Conservation (phyloP, 2,888 invertebrate species). For the Volucella inanis region DNA sequence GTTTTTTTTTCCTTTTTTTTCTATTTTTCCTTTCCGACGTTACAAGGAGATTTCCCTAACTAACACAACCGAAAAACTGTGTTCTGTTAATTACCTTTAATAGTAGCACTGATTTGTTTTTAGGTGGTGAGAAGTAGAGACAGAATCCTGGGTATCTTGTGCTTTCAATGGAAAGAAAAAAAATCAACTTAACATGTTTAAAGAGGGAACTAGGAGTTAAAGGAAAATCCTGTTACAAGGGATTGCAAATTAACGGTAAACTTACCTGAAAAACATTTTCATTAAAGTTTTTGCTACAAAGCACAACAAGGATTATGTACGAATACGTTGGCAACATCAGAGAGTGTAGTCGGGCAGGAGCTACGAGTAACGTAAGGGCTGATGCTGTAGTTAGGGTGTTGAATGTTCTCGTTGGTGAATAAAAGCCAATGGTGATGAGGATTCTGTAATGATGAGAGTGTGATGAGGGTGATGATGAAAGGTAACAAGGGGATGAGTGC, state of each 20-base stretch:
- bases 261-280: slow-evolving; percentile 74
- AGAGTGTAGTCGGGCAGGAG: neutral
- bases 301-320: slow-evolving; percentile 65
- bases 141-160: slow-evolving; percentile 7
- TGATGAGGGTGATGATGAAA: slow-evolving; percentile 34
- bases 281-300: slow-evolving; percentile 65
- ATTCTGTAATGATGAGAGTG: neutral
- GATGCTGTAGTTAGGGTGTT: slow-evolving; percentile 41
- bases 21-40: neutral
- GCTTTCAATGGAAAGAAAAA: slow-evolving; percentile 9
- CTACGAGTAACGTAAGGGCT: neutral
- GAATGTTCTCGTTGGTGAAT: slow-evolving; percentile 39
- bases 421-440: slow-evolving; percentile 11
- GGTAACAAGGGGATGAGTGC: slow-evolving; percentile 5
- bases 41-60: slow-evolving; percentile 4
- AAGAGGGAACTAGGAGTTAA: slow-evolving; percentile 39
- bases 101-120: slow-evolving; percentile 74
- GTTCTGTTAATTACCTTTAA: slow-evolving; percentile 74
- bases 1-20: slow-evolving; percentile 12
- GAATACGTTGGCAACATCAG: slow-evolving; percentile 17
- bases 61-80: slow-evolving; percentile 54
- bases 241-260: slow-evolving; percentile 66
- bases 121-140: slow-evolving; percentile 47
- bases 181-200: slow-evolving; percentile 44
- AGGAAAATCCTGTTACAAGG: slow-evolving; percentile 36